These are phyloP conservation scores for Perca flavescens DNA, from an alignment of 2,113 vertebrate species.

Conservation along the genomic window DNA sequence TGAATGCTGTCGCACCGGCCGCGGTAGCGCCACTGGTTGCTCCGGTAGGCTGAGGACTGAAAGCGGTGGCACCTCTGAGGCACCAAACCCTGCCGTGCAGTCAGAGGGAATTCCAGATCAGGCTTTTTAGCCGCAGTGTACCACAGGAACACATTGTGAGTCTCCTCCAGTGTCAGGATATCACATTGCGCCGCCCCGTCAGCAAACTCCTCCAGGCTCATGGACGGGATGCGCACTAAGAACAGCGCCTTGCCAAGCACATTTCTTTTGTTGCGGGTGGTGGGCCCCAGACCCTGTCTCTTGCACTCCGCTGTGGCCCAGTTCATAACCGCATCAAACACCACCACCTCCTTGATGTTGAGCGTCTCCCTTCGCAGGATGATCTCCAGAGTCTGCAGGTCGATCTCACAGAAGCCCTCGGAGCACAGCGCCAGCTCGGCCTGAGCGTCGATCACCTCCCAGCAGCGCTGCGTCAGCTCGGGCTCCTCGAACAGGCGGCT, in stretches of 20 bases:
- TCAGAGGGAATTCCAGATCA: slow-evolving; percentile 89
- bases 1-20: slow-evolving; percentile 98
- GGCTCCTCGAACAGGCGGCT: slow-evolving; percentile 98
- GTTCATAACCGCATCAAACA: slow-evolving; percentile 92
- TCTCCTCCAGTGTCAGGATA: slow-evolving; percentile 96
- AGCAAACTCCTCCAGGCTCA: slow-evolving; percentile 97
- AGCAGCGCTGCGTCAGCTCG: slow-evolving; percentile 95
- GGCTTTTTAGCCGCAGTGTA: slow-evolving; percentile 96
- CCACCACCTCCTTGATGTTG: slow-evolving; percentile 93
- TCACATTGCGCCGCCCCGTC: slow-evolving; percentile 94
- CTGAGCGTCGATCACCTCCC: slow-evolving; percentile 98
- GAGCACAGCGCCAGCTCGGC: slow-evolving; percentile 94
- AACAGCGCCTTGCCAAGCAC: slow-evolving; percentile 92
- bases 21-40: slow-evolving; percentile 98
- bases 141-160: slow-evolving; percentile 95
- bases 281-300: slow-evolving; percentile 86
- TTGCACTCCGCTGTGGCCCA: slow-evolving; percentile 95
- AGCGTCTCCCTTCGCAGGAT: slow-evolving; percentile 93
- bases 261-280: slow-evolving; percentile 86
- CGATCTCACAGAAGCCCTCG: slow-evolving; percentile 95
- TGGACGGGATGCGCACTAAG: slow-evolving; percentile 92
- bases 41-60: slow-evolving; percentile 94
- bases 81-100: slow-evolving; percentile 87
- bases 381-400: slow-evolving; percentile 92
- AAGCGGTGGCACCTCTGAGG: slow-evolving; percentile 94